These are phyloP conservation scores for Apaloderma vittatum DNA, from an alignment of 2,113 vertebrate species.

Conservation along the genomic window DNA sequence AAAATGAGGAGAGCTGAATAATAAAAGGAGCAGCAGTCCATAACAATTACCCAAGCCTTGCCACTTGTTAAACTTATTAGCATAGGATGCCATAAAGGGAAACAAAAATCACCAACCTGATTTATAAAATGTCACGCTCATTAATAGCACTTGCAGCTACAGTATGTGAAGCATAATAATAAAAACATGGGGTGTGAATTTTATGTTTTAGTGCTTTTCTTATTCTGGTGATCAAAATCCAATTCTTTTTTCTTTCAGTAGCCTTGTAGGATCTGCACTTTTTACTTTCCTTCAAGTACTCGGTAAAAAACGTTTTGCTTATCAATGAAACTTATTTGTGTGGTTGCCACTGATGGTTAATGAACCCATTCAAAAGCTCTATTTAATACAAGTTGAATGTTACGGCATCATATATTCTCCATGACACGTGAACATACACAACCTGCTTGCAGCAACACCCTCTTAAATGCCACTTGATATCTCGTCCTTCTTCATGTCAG, in stretches of 20 bases:
- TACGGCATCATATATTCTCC: not conserved
- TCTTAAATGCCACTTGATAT: not conserved
- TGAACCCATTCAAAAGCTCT: not conserved
- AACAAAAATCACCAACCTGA: conserved; percentile 26
- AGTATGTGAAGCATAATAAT: not conserved
- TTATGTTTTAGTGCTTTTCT: conserved; percentile 27
- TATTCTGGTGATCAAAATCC: not conserved
- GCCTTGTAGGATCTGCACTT: not conserved
- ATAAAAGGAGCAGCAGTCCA: conserved; percentile 26
- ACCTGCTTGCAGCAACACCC: not conserved
- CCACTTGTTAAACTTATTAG: conserved; percentile 54
- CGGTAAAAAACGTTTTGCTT: not conserved
- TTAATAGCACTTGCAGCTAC: conserved; percentile 34
- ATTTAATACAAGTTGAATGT: not conserved
- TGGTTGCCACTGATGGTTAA: not conserved
- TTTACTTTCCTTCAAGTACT: not conserved
- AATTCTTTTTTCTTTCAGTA: not conserved
- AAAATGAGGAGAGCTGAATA: conserved; percentile 46
- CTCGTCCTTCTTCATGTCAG: not conserved
- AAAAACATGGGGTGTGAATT: conserved; percentile 21
- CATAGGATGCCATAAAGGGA: conserved; percentile 46
- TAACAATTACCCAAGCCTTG: conserved; percentile 32
- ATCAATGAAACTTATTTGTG: not conserved
- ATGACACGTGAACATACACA: not conserved
- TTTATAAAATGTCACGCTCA: conserved; percentile 36